Conservation (phyloP, 2,888 invertebrate species). For the Prosapia bicincta region DNA sequence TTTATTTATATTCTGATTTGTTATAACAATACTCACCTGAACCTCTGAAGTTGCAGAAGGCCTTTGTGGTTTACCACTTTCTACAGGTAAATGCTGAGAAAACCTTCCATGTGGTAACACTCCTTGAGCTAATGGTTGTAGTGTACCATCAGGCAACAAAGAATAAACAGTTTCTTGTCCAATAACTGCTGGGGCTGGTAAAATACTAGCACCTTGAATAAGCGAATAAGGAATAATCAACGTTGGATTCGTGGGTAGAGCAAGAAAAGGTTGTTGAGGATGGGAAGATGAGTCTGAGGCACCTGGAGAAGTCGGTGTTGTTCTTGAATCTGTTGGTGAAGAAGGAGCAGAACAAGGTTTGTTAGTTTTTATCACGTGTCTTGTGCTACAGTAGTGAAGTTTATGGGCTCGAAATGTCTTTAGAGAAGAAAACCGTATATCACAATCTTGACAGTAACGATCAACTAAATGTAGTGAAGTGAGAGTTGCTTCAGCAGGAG, state of each 20-base stretch:
- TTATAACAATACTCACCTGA: background rate
- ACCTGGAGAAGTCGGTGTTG: constrained; percentile 42
- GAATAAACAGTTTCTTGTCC: constrained; percentile 81
- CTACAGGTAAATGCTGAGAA: constrained; percentile 5
- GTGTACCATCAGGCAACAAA: constrained; percentile 76
- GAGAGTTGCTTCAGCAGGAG: constrained; percentile 50
- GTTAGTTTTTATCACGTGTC: constrained; percentile 55
- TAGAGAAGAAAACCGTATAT: constrained; percentile 90
- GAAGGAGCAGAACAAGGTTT: constrained; percentile 34
- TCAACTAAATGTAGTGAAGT: constrained; percentile 47
- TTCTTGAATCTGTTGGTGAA: constrained; percentile 45
- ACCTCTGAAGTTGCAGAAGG: constrained; percentile 11
- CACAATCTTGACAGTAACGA: constrained; percentile 91
- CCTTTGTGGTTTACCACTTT: constrained; percentile 15
- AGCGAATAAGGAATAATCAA: constrained; percentile 86
- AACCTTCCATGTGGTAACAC: constrained; percentile 35
- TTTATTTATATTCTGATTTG: no score
- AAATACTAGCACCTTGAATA: constrained; percentile 76
- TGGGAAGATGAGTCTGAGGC: constrained; percentile 24
- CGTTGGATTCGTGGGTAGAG: constrained; percentile 87
- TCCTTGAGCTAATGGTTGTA: constrained; percentile 75
- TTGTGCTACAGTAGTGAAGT: constrained; percentile 86
- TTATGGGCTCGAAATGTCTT: constrained; percentile 93
- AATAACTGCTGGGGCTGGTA: constrained; percentile 62
- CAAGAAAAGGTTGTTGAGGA: constrained; percentile 68